Evolutionary conservation across 2,888 invertebrate species (phyloP).

Genomic region (Dugesia japonica): DNA sequence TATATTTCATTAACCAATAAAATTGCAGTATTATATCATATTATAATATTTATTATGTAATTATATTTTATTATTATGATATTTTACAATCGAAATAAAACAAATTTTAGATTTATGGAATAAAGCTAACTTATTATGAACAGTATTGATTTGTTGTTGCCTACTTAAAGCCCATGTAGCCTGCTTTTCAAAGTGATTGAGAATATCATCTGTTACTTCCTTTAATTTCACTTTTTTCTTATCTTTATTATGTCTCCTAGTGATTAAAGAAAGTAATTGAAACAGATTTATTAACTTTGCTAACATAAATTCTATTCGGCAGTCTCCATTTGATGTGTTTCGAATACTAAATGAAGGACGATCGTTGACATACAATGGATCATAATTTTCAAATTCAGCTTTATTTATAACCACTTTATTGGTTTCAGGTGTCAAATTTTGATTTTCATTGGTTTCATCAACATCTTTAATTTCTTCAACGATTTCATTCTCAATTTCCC

Average conservation of each 20-base stretch:
- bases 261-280: conserved; percentile 5
- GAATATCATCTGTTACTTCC: conserved; percentile 5
- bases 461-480: not conserved
- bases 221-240: conserved; percentile 22
- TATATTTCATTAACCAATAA: too few species aligned
- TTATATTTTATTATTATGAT: too few species aligned
- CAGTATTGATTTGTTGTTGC: not conserved
- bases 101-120: too few species aligned
- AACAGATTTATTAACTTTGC: not conserved
- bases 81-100: too few species aligned
- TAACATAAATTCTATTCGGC: not conserved
- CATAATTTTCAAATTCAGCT: not conserved
- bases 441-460: not conserved
- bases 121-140: too few species aligned
- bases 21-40: too few species aligned
- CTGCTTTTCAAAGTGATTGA: conserved; percentile 16
- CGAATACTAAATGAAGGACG: not conserved
- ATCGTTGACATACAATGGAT: not conserved
- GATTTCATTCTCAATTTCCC: not conserved
- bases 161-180: conserved; percentile 14
- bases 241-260: conserved; percentile 21
- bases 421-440: not conserved
- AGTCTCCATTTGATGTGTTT: too few species aligned
- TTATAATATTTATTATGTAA: too few species aligned
- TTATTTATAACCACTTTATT: not conserved